Evolutionary conservation across 2,888 invertebrate genomes (phyloP).

Genomic region (Andrena flavipes): DNA sequence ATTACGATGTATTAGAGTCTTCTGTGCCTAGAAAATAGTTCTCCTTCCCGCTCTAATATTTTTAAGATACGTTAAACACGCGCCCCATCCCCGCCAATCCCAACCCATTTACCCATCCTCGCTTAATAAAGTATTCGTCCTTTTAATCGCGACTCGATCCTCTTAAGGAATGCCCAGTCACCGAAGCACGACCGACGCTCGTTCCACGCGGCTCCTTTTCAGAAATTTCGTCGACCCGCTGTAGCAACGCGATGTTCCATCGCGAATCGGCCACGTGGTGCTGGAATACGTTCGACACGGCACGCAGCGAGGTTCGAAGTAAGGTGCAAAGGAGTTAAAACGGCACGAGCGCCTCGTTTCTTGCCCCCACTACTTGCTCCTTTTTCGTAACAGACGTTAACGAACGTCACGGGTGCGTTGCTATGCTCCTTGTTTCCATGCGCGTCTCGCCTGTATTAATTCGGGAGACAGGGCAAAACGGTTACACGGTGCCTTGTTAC

Average conservation of each 20-base stretch:
- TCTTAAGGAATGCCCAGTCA: slow-evolving; percentile 17
- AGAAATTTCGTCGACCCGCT: slow-evolving; percentile 3
- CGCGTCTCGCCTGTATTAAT: neutral
- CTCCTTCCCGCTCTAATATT: slow-evolving; percentile 71
- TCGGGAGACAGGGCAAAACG: neutral
- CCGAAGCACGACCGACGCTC: neutral
- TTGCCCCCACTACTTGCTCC: neutral
- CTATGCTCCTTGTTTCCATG: neutral
- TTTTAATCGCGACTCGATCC: slow-evolving; percentile 15
- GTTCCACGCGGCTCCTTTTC: neutral
- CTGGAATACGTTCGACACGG: slow-evolving; percentile 9
- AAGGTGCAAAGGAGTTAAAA: neutral
- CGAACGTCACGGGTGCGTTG: slow-evolving; percentile 16
- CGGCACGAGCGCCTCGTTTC: neutral
- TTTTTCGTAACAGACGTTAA: slow-evolving; percentile 24
- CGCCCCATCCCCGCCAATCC: slow-evolving; percentile 13
- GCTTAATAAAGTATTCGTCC: slow-evolving; percentile 10
- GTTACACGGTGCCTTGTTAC: too few relatives aligned
- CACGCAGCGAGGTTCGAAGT: neutral
- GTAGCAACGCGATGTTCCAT: neutral
- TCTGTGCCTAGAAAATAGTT: slow-evolving; percentile 69
- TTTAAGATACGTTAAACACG: slow-evolving; percentile 53
- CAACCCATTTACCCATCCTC: neutral
- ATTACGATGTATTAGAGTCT: slow-evolving; percentile 76
- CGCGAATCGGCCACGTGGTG: slow-evolving; percentile 1